Evolutionary conservation across 1,140 invertebrate genomes (phyloP).

Genomic region (Neodiprion pinetum): DNA sequence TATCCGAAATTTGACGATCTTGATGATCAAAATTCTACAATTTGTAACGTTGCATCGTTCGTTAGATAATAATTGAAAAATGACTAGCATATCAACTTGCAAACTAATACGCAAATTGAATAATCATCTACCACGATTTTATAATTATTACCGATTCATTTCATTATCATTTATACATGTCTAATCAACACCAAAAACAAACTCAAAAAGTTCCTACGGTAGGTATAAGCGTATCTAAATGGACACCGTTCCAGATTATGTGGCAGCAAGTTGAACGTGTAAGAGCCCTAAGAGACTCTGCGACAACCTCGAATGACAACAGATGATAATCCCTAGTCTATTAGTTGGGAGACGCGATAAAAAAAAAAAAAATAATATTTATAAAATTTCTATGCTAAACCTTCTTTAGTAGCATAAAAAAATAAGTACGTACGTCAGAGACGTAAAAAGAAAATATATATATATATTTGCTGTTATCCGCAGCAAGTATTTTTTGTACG

Average conservation of each 20-base stretch:
- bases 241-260: slow-evolving; percentile 2
- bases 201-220: neutral
- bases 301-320: no score
- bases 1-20: no score
- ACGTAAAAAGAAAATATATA: neutral
- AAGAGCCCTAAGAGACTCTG: no score
- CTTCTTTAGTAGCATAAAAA: neutral
- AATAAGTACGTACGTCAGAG: neutral
- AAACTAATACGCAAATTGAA: no score
- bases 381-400: neutral
- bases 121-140: no score
- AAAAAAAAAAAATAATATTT: neutral
- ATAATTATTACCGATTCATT: no score
- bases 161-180: no score
- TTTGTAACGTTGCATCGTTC: no score
- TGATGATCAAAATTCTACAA: no score
- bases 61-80: no score
- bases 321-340: neutral
- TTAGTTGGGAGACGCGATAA: neutral
- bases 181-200: no score
- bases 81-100: no score
- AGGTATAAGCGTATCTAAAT: neutral
- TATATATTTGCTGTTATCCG: neutral
- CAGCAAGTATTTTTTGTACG: neutral
- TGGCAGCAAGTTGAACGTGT: neutral